Evolutionary conservation across 2,888 invertebrate species (phyloP).

Genomic region (Holacanthella duospinosa): DNA sequence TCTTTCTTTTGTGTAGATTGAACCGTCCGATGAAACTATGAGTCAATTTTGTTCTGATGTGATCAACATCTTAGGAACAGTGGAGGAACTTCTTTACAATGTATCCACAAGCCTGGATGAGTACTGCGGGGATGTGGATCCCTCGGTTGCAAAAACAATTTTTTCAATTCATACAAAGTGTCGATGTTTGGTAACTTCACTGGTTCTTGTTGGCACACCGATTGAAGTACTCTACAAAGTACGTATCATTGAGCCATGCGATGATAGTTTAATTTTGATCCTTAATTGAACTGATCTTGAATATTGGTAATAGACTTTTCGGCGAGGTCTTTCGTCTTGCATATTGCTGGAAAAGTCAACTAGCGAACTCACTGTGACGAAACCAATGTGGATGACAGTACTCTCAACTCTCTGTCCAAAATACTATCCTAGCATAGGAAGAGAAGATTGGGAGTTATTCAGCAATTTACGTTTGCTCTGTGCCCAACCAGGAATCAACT

Average conservation of each 20-base stretch:
- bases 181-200: constrained; percentile 62
- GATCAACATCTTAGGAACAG: constrained; percentile 63
- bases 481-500: constrained; percentile 29
- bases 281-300: background rate
- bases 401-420: constrained; percentile 26
- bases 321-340: constrained; percentile 33
- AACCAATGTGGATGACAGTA: constrained; percentile 32
- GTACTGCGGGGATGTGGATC: constrained; percentile 33
- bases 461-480: constrained; percentile 27
- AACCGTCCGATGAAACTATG: constrained; percentile 52
- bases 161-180: constrained; percentile 74
- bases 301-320: constrained; percentile 25
- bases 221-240: constrained; percentile 67
- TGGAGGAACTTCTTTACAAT: constrained; percentile 59
- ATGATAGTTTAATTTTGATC: background rate
- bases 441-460: constrained; percentile 29
- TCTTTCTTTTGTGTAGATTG: constrained; percentile 48
- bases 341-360: constrained; percentile 24
- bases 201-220: constrained; percentile 63
- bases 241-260: constrained; percentile 8
- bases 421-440: constrained; percentile 24
- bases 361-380: constrained; percentile 22
- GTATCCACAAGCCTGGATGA: constrained; percentile 53
- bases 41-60: constrained; percentile 59
- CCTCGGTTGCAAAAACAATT: constrained; percentile 49